Percentiles rank a stretch among this genome's conserved stretches.
Evolutionary conservation across 2,113 vertebrate genomes (phyloP).

Genomic region (Melanerpes aurifrons): DNA sequence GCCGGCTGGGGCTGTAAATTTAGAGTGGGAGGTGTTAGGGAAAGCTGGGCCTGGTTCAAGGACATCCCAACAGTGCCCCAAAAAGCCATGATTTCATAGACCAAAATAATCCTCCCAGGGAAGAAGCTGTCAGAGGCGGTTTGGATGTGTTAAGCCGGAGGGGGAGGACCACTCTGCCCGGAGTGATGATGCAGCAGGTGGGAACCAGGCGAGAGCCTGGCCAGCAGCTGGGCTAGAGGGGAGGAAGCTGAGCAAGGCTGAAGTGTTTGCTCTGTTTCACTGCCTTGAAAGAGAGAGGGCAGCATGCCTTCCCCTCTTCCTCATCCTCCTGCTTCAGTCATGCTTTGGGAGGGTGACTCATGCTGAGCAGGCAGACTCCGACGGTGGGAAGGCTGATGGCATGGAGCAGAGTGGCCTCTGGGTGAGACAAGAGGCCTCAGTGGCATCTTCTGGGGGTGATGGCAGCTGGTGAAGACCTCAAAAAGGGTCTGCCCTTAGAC

Average conservation of each 20-base stretch:
- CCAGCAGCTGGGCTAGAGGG: neutral
- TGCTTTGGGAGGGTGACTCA: neutral
- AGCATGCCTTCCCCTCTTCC: neutral
- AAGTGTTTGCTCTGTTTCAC: neutral
- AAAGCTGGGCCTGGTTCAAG: slow-evolving; percentile 43
- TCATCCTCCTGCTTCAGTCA: neutral
- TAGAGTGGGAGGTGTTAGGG: slow-evolving; percentile 53
- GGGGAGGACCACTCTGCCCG: neutral
- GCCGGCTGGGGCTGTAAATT: neutral
- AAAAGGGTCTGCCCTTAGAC: neutral
- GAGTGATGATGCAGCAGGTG: neutral
- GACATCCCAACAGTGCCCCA: slow-evolving; percentile 54
- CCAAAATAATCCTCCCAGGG: slow-evolving; percentile 39
- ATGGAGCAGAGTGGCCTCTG: accelerated
- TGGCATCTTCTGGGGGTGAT: neutral
- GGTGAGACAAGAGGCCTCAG: neutral
- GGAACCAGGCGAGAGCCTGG: neutral
- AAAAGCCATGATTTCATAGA: slow-evolving; percentile 44
- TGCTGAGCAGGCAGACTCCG: neutral
- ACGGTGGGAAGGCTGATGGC: neutral
- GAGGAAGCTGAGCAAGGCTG: neutral
- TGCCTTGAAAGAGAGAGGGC: neutral
- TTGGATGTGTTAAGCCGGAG: neutral
- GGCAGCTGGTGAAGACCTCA: neutral
- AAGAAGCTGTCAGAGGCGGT: slow-evolving; percentile 42